Percentiles rank a stretch among this genome's conserved stretches.
Evolutionary conservation across 2,797 vertebrate species (phyloP).

Genomic region (Trachurus trachurus): DNA sequence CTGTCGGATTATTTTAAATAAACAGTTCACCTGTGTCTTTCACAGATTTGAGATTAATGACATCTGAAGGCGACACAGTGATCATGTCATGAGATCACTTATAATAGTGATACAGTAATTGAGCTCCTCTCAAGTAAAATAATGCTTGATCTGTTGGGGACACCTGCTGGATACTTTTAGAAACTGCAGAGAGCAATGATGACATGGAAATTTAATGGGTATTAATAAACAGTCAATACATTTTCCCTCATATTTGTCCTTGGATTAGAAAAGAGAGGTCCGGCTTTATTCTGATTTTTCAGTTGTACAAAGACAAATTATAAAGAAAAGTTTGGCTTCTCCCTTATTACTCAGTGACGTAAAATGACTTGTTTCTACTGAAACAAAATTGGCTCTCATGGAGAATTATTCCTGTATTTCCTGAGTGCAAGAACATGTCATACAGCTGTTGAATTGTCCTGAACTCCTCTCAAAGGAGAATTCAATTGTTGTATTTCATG

Average conservation of each 20-base stretch:
- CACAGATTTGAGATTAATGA: neutral
- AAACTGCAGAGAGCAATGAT: conserved; percentile 19
- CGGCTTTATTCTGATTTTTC: neutral
- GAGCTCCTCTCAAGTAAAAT: neutral
- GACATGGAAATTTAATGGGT: neutral
- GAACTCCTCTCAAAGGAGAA: neutral
- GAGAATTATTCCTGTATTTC: neutral
- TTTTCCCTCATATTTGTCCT: neutral
- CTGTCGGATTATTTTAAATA: neutral
- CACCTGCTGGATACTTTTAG: conserved; percentile 27
- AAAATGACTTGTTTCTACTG: neutral
- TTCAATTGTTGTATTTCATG: neutral
- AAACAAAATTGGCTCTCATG: neutral
- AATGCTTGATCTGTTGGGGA: conserved; percentile 21
- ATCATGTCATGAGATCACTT: neutral
- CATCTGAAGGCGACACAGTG: neutral
- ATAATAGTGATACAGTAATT: neutral
- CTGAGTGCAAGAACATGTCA: neutral
- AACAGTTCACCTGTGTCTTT: neutral
- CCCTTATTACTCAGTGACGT: no score
- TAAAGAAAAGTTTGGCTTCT: neutral
- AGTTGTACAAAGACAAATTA: neutral
- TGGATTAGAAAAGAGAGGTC: neutral
- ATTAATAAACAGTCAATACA: neutral
- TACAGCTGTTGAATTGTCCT: neutral